Base-by-base conservation (phyloP, 2,113 vertebrate species). In the Stigmatopora argus region DNA sequence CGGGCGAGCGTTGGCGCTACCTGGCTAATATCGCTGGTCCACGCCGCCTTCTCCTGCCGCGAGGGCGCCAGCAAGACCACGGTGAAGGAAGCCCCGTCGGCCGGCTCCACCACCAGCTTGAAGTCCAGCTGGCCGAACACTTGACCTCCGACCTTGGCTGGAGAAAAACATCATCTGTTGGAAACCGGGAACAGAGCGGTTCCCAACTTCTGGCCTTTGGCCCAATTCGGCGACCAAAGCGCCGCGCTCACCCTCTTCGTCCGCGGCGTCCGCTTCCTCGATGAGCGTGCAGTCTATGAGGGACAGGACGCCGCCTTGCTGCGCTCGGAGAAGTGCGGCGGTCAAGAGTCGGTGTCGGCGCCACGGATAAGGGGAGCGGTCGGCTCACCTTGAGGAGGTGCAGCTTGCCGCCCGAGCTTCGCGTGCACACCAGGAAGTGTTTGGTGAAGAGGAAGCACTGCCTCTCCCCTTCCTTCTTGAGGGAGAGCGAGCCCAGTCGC, bases 381-480 rank as follows among this genome's bases (percentile, higher is more conserved):
- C 44, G n/a, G 3, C 66, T 63, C 90, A 96, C 96, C 93, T 98
- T 99, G 38, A 98, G 94, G 53, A 98, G 92, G 87, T 99, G 97
- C 38, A 99, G 89, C 78, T 99, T 99, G 75, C 97, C 97, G 72
- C 97, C 97, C 10, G 97, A 99, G 86, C 97, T 99, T 83, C 97
- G 93, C 7, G 97, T 99, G 86, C 97, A 99, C 80, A 98, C 94
- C 57, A 99, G 90, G 70, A 98, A 98, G 89, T 99, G 97, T 72
- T 98, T 99, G 78, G 97, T 98, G 83, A 98, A 98, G 72, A 98
- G 92, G 89, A 99, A 99, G 82, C 97, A 99, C 78, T 99, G 97
- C 19, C 97, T 91, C 81, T 99, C 97, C 69, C 95, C 96, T 91
- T 99, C 97, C 86, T 97, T 98, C 90, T 98, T 98, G 86, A 99